A percentile compares a stretch with the other conserved stretches of the same genome.
Evolutionary conservation across 2,888 invertebrate species (phyloP).

Genomic region (Stenolophus ochropezus): DNA sequence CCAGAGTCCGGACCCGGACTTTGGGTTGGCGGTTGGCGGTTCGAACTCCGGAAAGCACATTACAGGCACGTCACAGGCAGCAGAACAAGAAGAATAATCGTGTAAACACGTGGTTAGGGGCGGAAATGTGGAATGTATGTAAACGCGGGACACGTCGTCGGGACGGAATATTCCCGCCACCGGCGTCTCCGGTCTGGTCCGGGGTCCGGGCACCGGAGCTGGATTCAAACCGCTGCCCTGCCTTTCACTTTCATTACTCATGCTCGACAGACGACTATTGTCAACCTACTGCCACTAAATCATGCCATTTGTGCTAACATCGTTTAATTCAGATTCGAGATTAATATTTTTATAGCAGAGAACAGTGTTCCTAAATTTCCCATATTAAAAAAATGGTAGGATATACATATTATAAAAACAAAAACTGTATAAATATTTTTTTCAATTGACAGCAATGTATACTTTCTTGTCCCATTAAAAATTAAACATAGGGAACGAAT

Average conservation of each 20-base stretch:
- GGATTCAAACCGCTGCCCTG: neutral
- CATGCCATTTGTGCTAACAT: too few relatives aligned
- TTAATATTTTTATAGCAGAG: too few relatives aligned
- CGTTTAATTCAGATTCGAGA: too few relatives aligned
- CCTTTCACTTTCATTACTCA: constrained; percentile 1
- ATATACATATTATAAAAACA: too few relatives aligned
- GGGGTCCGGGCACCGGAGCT: neutral
- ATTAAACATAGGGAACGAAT: too few relatives aligned
- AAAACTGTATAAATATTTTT: too few relatives aligned
- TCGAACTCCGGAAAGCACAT: constrained; percentile 66
- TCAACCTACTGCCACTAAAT: too few relatives aligned
- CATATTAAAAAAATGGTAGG: too few relatives aligned
- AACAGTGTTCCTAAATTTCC: too few relatives aligned
- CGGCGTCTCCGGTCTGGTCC: constrained; percentile 45
- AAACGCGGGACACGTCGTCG: constrained; percentile 55
- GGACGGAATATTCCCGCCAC: constrained; percentile 60
- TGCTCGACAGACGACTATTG: too few relatives aligned
- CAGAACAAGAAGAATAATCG: constrained; percentile 68
- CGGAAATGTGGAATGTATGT: constrained; percentile 64
- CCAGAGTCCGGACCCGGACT: constrained; percentile 65
- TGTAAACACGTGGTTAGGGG: constrained; percentile 66
- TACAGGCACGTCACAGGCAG: constrained; percentile 67
- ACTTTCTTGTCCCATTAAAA: too few relatives aligned
- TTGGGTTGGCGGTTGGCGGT: constrained; percentile 32
- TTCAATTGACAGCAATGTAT: too few relatives aligned